Conservation (phyloP, 2,797 vertebrate species). For the Falco concolor region DNA sequence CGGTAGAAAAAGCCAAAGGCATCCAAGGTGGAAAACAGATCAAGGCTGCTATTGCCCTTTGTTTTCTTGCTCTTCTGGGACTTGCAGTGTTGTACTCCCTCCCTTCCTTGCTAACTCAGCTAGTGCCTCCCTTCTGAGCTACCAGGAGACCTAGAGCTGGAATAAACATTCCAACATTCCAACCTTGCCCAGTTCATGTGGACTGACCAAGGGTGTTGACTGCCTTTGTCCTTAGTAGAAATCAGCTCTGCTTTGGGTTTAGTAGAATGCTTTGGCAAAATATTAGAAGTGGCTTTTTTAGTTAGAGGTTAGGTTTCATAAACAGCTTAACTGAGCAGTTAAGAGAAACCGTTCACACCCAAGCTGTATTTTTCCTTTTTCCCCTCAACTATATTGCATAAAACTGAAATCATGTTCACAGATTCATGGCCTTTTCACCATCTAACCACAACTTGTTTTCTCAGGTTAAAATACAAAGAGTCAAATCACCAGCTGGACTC, state of each 20-base stretch:
- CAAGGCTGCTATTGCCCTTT: neutral
- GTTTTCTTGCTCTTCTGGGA: neutral
- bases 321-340: neutral
- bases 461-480: neutral
- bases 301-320: neutral
- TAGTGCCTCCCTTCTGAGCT: neutral
- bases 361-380: neutral
- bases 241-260: neutral
- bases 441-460: neutral
- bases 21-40: neutral
- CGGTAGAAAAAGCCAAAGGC: neutral
- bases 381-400: neutral
- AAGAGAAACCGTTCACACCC: neutral
- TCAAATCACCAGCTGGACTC: neutral
- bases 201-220: neutral
- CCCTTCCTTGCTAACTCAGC: neutral
- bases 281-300: neutral
- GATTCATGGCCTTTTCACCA: neutral
- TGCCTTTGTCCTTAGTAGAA: neutral
- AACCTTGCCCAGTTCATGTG: neutral
- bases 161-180: neutral
- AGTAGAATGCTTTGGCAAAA: conserved; percentile 5
- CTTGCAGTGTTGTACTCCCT: neutral
- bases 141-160: neutral
- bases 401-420: neutral